These are phyloP conservation scores for Nesoenas mayeri DNA, from an alignment of 2,113 vertebrate genomes.

Conservation along the genomic window DNA sequence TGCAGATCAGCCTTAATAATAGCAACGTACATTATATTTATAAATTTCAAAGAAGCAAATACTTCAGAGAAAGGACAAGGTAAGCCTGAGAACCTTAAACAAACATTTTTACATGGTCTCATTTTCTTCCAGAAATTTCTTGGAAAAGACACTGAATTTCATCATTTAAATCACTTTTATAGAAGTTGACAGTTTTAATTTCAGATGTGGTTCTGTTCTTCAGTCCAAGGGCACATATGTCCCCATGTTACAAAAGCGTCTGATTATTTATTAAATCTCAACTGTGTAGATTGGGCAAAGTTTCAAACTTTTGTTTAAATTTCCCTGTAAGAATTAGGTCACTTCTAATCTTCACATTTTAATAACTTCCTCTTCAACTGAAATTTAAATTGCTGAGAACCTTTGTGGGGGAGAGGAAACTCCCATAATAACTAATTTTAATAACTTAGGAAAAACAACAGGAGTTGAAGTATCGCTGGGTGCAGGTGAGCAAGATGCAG, in stretches of 20 bases:
- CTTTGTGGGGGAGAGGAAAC: background rate
- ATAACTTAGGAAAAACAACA: constrained; percentile 31
- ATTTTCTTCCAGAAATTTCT: background rate
- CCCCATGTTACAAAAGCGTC: background rate
- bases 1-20: constrained; percentile 55
- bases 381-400: constrained; percentile 56
- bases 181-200: background rate
- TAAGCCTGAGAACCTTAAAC: constrained; percentile 16
- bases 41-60: constrained; percentile 52
- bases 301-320: constrained; percentile 28
- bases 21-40: background rate
- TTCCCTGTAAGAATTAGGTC: constrained; percentile 42
- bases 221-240: background rate
- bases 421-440: constrained; percentile 18
- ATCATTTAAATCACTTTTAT: background rate
- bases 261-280: background rate
- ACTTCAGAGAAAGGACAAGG: constrained; percentile 20
- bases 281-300: background rate
- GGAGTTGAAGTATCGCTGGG: rapidly evolving
- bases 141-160: background rate
- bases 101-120: background rate
- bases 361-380: constrained; percentile 63
- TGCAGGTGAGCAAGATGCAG: background rate
- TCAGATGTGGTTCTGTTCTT: background rate
- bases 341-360: constrained; percentile 34